Evolutionary conservation across 2,797 vertebrate species (phyloP), one percentile per base, ranked within the genome.

Genomic region (Phaenicophaeus curvirostris): DNA sequence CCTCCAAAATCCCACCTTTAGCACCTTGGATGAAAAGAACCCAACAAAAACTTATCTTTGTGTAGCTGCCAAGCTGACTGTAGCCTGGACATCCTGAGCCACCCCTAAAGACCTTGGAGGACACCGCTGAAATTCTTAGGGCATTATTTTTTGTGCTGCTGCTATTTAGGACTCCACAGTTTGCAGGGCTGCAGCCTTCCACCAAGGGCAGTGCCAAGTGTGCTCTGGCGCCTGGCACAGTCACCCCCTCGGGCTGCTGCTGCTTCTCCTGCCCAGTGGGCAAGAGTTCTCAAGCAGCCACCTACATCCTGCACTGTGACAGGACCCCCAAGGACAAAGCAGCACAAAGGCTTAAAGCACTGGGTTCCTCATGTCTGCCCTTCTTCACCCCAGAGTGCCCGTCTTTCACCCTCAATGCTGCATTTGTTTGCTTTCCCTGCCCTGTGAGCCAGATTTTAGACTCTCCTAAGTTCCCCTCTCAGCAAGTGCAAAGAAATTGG

Each of bases 31-130:
- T 35, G 25, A 33, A 68, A 93, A 71, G 5, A 61, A 7, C 19
- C 23, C 33, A 58, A 75, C 7, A 76, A 78, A 78, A 85, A n/a
- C 5, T 63, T 1, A 0, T 42, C 12, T 33, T 54, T 19, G 12
- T 0, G 1, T 83, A 1, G 8, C 46, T 89, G 33, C 59, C 31
- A 67, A 87, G 54, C 15, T 0, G 0, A 11, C 42, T 39, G 28
- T 17, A 51, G 13, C 42, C 78, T 65, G 54, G 51, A 75, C 25
- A 6, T 57, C 11, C 66, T 14, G 25, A 3, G 8, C 42, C 39
- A 87, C 15, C 13, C 2, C 5, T 6, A 3, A 63, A 79, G 33
- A 28, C 61, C 50, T 62, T 4, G 2, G 41, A 83, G 54, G 89
- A 46, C 13, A 63, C 15, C 24, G 39, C 41, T n/a, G 53, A 89